Evolutionary conservation across 2,113 vertebrate genomes (phyloP).

Genomic region (Phalacrocorax aristotelis): DNA sequence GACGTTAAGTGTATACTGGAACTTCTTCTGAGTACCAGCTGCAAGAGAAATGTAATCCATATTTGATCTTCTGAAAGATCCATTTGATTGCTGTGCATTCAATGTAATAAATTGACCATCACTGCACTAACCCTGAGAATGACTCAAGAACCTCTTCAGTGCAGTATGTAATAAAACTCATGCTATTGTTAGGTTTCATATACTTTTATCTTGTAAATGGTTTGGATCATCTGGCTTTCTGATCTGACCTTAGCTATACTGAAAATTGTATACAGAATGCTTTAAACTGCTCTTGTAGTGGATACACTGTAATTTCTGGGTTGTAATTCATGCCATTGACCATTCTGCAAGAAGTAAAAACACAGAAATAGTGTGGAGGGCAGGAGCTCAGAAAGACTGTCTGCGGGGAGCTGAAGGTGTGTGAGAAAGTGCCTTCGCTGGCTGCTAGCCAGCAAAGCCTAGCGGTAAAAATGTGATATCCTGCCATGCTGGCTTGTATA

Average conservation of each 20-base stretch:
- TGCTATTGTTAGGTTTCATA: not conserved
- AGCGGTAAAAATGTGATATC: not conserved
- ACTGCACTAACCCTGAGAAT: not conserved
- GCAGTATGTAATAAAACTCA: not conserved
- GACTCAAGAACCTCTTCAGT: not conserved
- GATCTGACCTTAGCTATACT: not conserved
- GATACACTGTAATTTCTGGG: not conserved
- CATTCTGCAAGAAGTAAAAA: not conserved
- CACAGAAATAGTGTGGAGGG: not conserved
- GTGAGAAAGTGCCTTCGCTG: not conserved
- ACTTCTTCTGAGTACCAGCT: not conserved
- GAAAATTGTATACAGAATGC: not conserved
- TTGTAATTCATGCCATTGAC: not conserved
- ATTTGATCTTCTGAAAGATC: not conserved
- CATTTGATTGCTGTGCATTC: not conserved
- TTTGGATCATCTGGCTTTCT: not conserved
- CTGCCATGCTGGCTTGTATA: not conserved
- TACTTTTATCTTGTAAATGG: not conserved
- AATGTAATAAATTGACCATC: not conserved
- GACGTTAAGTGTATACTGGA: not conserved
- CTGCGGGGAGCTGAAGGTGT: not conserved
- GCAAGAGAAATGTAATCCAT: not conserved
- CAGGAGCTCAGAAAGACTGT: not conserved
- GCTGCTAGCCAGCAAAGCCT: not conserved
- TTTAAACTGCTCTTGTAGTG: not conserved